A percentile compares a stretch with the other conserved stretches of the same genome.
Conservation (phyloP, 2,888 invertebrate species). For the Drosophila affinis region DNA sequence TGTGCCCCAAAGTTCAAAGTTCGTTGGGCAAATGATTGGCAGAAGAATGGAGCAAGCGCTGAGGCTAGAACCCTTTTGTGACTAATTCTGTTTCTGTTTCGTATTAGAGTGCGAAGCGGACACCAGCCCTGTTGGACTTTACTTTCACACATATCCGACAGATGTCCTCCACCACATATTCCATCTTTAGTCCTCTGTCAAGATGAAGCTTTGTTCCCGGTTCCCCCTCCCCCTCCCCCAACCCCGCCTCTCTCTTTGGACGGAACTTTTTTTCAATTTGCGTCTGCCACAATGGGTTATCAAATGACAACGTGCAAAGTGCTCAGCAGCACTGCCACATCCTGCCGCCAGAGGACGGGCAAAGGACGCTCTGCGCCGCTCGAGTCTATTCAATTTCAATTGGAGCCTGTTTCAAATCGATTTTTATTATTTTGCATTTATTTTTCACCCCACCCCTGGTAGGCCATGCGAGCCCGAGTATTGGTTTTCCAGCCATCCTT, state of each 20-base stretch:
- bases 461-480: not conserved
- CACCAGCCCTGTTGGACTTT: conserved; percentile 42
- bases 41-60: not conserved
- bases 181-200: conserved; percentile 15
- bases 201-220: conserved; percentile 31
- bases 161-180: conserved; percentile 33
- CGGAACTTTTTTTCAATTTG: conserved; percentile 69
- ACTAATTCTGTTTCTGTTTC: conserved; percentile 38
- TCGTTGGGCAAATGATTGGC: conserved; percentile 33
- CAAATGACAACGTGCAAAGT: conserved; percentile 78
- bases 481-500: conserved; percentile 16
- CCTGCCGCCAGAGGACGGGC: conserved; percentile 41
- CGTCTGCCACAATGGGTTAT: conserved; percentile 77
- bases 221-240: conserved; percentile 19
- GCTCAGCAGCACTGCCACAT: conserved; percentile 51
- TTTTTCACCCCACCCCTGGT: conserved; percentile 18
- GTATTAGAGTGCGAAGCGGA: conserved; percentile 46
- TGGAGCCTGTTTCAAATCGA: conserved; percentile 77
- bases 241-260: conserved; percentile 44
- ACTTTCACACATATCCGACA: conserved; percentile 66
- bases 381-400: conserved; percentile 75
- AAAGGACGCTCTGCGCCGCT: conserved; percentile 22
- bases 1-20: conserved; percentile 43
- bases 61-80: conserved; percentile 27
- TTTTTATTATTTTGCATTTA: conserved; percentile 71